Evolutionary conservation across 2,113 vertebrate genomes (phyloP).

Genomic region (Mohoua ochrocephala): DNA sequence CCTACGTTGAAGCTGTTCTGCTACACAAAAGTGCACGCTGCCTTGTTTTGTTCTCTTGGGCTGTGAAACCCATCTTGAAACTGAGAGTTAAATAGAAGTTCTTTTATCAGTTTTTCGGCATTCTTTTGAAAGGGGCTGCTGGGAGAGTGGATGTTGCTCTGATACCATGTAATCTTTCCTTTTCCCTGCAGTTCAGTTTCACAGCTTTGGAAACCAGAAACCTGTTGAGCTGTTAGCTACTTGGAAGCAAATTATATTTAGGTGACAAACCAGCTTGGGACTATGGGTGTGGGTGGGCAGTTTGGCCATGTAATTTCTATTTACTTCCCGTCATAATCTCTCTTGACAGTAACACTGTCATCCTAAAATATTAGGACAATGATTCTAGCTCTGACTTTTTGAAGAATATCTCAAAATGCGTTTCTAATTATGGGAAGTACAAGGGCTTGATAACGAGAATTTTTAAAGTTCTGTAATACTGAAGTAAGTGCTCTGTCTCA

Average conservation of each 20-base stretch:
- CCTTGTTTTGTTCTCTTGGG: neutral
- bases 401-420: neutral
- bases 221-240: neutral
- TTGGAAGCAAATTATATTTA: neutral
- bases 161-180: neutral
- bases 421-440: neutral
- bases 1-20: neutral
- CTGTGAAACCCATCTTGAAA: neutral
- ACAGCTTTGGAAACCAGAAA: neutral
- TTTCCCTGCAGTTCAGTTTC: neutral
- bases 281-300: neutral
- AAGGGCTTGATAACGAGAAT: neutral
- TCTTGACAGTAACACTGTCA: neutral
- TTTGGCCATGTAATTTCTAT: neutral
- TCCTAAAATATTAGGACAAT: neutral
- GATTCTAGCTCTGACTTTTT: neutral
- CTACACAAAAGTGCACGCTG: neutral
- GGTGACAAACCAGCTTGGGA: neutral
- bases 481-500: neutral
- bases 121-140: neutral
- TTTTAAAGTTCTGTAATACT: neutral
- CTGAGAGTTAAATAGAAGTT: neutral
- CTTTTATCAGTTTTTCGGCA: neutral
- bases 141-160: neutral
- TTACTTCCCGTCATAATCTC: neutral